Percentiles rank a stretch among this genome's conserved stretches.
Conservation (phyloP, 2,888 invertebrate genomes). For the Sphaerophoria rueppellii region DNA sequence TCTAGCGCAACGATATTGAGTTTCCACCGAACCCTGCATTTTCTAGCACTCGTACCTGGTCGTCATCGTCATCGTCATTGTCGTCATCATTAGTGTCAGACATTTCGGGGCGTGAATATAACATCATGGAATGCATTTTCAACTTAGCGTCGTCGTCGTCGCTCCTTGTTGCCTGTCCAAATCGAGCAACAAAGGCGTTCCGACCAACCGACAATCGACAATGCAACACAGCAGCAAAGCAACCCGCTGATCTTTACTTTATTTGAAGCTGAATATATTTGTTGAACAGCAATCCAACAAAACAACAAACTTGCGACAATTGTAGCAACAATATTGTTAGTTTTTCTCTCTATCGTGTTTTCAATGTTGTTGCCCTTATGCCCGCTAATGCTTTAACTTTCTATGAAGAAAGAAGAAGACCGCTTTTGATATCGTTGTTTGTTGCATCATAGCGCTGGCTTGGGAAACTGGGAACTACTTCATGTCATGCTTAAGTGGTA, state of each 20-base stretch:
- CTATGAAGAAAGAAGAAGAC: slow-evolving; percentile 25
- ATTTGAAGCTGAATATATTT: slow-evolving; percentile 55
- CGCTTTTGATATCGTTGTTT: slow-evolving; percentile 51
- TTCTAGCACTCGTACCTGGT: slow-evolving; percentile 33
- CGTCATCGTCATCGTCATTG: slow-evolving; percentile 50
- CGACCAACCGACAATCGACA: not conserved
- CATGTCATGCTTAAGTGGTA: not conserved
- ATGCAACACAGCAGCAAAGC: too few relatives aligned
- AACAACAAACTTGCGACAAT: slow-evolving; percentile 71
- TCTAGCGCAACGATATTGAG: slow-evolving; percentile 74
- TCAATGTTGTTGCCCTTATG: not conserved
- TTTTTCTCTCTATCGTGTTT: not conserved
- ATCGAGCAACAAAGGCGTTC: slow-evolving; percentile 43
- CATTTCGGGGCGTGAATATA: slow-evolving; percentile 71
- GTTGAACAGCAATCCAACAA: slow-evolving; percentile 50
- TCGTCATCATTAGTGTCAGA: slow-evolving; percentile 57
- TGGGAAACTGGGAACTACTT: slow-evolving; percentile 2
- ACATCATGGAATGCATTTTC: slow-evolving; percentile 57
- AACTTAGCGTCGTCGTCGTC: not conserved
- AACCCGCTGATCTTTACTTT: slow-evolving; percentile 57
- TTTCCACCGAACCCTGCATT: slow-evolving; percentile 68
- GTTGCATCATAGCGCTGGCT: slow-evolving; percentile 51
- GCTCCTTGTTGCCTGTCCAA: not conserved
- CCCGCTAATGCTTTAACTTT: slow-evolving; percentile 2
- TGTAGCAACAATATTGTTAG: slow-evolving; percentile 63